A percentile compares a stretch with the other conserved stretches of the same genome.
phyloP scores from a whole-genome alignment of 2,797 vertebrate species.

The Ctenopoma multispine region DNA sequence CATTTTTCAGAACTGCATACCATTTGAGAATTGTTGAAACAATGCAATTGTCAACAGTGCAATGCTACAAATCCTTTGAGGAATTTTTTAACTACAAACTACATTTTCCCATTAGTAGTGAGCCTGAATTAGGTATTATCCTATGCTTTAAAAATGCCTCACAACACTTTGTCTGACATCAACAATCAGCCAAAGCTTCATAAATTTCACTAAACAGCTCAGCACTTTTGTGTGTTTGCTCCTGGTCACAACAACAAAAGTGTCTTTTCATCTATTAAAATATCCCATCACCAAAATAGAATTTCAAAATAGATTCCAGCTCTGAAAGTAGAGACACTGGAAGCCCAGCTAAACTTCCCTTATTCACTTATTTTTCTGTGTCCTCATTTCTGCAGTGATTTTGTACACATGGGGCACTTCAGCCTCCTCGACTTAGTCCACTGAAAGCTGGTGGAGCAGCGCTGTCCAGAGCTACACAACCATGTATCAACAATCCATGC shows the following conservation, averaged over 20 bases:
- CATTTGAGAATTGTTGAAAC: slow-evolving; percentile 66
- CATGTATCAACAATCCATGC: slow-evolving; percentile 54
- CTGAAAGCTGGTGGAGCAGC: slow-evolving; percentile 50
- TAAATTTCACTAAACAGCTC: slow-evolving; percentile 36
- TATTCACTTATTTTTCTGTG: slow-evolving; percentile 9
- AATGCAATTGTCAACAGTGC: slow-evolving; percentile 57
- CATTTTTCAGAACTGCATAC: slow-evolving; percentile 77
- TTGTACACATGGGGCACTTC: slow-evolving; percentile 41
- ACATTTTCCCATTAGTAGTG: slow-evolving; percentile 43
- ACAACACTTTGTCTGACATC: slow-evolving; percentile 26
- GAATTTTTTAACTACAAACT: slow-evolving; percentile 52
- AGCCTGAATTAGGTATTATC: slow-evolving; percentile 20
- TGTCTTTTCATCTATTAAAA: slow-evolving; percentile 42
- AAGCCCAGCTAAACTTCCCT: slow-evolving; percentile 43
- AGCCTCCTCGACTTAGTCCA: slow-evolving; percentile 37
- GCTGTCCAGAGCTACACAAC: slow-evolving; percentile 58
- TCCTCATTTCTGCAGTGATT: slow-evolving; percentile 33
- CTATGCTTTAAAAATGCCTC: slow-evolving; percentile 41
- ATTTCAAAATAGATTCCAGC: slow-evolving; percentile 56
- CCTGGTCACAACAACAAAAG: slow-evolving; percentile 52
- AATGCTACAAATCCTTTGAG: slow-evolving; percentile 80
- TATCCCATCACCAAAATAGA: slow-evolving; percentile 57
- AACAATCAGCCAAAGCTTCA: slow-evolving; percentile 39
- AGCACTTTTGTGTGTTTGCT: slow-evolving; percentile 22
- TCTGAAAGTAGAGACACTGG: slow-evolving; percentile 48